Percentiles rank a stretch among this genome's conserved stretches.
Conservation (phyloP, 2,797 vertebrate species). For the Lateolabrax maculatus region DNA sequence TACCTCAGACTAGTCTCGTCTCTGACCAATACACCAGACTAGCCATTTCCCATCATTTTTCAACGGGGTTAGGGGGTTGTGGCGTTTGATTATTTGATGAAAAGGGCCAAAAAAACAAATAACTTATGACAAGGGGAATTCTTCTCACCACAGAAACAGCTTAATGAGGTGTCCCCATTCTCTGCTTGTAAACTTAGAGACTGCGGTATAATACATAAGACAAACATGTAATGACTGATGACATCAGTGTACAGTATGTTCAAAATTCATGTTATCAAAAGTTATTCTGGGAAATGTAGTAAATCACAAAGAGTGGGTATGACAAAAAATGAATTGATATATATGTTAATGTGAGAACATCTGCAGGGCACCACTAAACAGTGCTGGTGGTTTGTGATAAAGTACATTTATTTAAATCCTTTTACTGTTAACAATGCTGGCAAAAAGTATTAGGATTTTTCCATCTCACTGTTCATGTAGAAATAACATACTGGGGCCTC, state of each 20-base stretch:
- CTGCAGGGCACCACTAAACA: background rate
- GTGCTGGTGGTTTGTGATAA: background rate
- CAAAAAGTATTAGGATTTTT: slow-evolving; percentile 12
- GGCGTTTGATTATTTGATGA: slow-evolving; percentile 38
- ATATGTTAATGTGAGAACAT: background rate
- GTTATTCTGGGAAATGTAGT: slow-evolving; percentile 19
- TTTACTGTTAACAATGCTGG: background rate
- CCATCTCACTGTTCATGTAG: background rate
- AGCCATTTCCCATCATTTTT: slow-evolving; percentile 15
- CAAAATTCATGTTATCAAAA: background rate
- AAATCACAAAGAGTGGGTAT: background rate
- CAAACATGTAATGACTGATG: slow-evolving; percentile 10
- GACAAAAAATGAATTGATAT: background rate
- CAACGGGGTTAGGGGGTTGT: background rate
- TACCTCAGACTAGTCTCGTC: slow-evolving; percentile 40
- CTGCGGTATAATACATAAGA: background rate
- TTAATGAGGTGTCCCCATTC: background rate
- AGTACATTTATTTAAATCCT: slow-evolving; percentile 8
- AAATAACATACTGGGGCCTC: background rate
- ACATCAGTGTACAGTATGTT: background rate
- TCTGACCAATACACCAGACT: slow-evolving; percentile 12
- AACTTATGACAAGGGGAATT: background rate
- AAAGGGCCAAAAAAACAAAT: slow-evolving; percentile 21
- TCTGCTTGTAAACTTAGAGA: background rate
- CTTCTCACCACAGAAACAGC: background rate